Evolutionary conservation across 2,888 invertebrate genomes (phyloP).

Genomic region (Andricus quercusramuli): DNA sequence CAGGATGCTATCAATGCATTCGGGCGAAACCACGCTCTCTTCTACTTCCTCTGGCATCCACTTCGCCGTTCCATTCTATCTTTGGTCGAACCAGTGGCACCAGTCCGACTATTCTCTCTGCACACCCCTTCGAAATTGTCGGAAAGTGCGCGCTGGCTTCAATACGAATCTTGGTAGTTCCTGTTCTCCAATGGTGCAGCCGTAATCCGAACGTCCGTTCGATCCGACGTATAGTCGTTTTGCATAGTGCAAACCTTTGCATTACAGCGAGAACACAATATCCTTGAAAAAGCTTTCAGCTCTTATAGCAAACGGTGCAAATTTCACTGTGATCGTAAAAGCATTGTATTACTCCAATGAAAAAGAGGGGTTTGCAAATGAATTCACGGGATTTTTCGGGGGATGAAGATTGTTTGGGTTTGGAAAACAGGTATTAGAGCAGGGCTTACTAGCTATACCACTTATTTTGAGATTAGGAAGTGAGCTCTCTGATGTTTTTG

Average conservation of each 20-base stretch:
- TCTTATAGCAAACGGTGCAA: conserved; percentile 1
- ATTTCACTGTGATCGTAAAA: conserved; percentile 8
- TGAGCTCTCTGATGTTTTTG: too few species aligned
- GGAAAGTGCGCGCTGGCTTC: conserved; percentile 6
- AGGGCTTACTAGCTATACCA: too few species aligned
- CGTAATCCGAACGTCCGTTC: conserved; percentile 6
- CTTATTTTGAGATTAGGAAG: too few species aligned
- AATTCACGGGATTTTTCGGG: neutral
- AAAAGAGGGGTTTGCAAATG: too few species aligned
- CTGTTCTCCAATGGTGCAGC: neutral
- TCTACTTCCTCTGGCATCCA: conserved; percentile 55
- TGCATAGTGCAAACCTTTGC: neutral
- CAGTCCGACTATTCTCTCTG: conserved; percentile 22
- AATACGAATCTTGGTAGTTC: neutral
- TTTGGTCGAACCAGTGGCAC: conserved; percentile 1
- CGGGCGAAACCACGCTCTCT: conserved; percentile 61
- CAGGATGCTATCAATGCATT: conserved; percentile 69
- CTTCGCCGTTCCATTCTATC: conserved; percentile 51
- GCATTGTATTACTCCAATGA: neutral
- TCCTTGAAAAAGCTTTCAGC: neutral
- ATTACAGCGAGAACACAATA: conserved; percentile 4
- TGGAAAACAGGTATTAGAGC: too few species aligned
- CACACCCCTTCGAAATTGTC: conserved; percentile 21
- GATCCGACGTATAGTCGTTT: conserved; percentile 1
- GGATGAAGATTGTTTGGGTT: neutral